These are phyloP conservation scores for Colossoma macropomum DNA, from an alignment of 2,113 vertebrate genomes.

Conservation along the genomic window DNA sequence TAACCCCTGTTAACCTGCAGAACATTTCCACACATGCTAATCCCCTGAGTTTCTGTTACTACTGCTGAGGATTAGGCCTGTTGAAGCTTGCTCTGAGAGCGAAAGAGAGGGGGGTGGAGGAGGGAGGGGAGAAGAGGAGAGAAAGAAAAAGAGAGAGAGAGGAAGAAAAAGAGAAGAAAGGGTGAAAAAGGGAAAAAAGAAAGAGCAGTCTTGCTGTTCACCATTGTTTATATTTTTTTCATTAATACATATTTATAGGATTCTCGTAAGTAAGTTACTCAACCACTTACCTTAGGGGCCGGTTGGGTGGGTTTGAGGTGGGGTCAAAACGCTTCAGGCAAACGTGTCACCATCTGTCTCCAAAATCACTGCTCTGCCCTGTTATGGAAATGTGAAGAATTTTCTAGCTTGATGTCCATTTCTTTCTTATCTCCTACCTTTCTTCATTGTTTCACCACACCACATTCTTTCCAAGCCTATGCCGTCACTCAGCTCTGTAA, in stretches of 20 bases:
- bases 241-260: background rate
- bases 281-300: background rate
- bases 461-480: background rate
- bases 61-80: constrained; percentile 21
- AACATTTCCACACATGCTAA: constrained; percentile 15
- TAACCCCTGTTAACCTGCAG: background rate
- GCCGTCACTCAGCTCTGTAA: background rate
- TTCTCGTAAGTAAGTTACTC: background rate
- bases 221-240: background rate
- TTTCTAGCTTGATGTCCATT: background rate
- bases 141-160: background rate
- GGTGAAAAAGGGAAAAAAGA: background rate
- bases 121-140: no score
- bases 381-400: constrained; percentile 36
- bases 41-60: constrained; percentile 45
- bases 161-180: background rate
- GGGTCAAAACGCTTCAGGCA: constrained; percentile 19
- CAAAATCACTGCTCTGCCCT: constrained; percentile 8
- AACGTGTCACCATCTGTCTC: constrained; percentile 20
- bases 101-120: background rate
- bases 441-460: background rate
- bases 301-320: constrained; percentile 35
- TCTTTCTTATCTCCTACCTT: constrained; percentile 1
- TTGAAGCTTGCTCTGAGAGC: constrained; percentile 30
- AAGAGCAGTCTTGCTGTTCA: background rate